Evolutionary conservation across 1,140 invertebrate genomes (phyloP), one percentile per base, ranked within the genome.

Genomic region (Drosophila persimilis): DNA sequence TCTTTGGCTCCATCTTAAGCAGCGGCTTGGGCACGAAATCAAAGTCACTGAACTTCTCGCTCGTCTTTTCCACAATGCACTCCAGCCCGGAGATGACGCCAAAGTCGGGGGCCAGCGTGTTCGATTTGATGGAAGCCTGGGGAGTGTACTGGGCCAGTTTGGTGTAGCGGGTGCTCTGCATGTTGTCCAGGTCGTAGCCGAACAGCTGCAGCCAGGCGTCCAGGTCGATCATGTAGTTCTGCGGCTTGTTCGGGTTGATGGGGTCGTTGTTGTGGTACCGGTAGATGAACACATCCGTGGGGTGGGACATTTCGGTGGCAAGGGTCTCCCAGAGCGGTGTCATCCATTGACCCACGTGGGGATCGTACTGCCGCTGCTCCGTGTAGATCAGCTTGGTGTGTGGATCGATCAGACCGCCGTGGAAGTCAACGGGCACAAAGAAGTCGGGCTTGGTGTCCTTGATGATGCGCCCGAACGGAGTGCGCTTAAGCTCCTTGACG

Each of bases 311-410:
- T 59, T 95, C 93, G 11, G 95, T 95, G 0, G 97, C 95, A 65
- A 98, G 93, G 66, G 95, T 94, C 78, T 97, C 95, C 96, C 97
- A 99, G 29, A 96, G 95, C 1, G 98, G 98, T 0, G 97, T 97
- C 94, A 98, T 96, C 97, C 97, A 99, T 83, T 98, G 97, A 3
- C 97, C 98, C 43, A 98, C 96, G 0, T 95, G 94, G 0, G 98
- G 96, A 92, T 99, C 98, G 90, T 99, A 99, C 50, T 98, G 93
- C 55, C 97, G 93, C 55, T 95, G 95, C 48, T 91, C 90, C 1
- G 90, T 90, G 86, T 97, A 96, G 2, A 99, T 93, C 20, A 99
- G 92, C 63, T 97, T 96, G 0, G 97, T 95, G 90, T 97, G 94
- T 15, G 94, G 94, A 92, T 98, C 95, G 66, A 97, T 93, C 69